Conservation (phyloP, 2,888 invertebrate species). For the Embidobia sp. region DNA sequence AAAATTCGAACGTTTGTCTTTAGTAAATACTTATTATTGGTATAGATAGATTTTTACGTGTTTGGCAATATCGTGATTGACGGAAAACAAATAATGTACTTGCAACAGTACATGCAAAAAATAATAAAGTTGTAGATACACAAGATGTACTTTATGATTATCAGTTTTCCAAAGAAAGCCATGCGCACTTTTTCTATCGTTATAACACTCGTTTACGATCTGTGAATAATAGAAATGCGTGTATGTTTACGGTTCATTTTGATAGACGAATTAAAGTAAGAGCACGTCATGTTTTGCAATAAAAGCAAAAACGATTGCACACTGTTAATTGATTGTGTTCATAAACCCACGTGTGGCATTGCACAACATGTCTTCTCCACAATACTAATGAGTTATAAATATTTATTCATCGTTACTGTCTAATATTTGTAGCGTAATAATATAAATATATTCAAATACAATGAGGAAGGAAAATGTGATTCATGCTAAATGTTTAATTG, state of each 20-base stretch:
- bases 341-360: slow-evolving; percentile 41
- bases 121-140: slow-evolving; percentile 3
- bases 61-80: no score
- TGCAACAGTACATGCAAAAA: neutral
- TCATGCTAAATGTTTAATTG: no score
- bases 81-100: neutral
- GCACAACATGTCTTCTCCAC: slow-evolving; percentile 19
- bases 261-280: slow-evolving; percentile 41
- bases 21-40: no score
- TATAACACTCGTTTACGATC: slow-evolving; percentile 14
- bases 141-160: neutral
- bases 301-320: slow-evolving; percentile 35
- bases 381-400: slow-evolving; percentile 26
- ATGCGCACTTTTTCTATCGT: slow-evolving; percentile 23
- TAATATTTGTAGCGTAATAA: slow-evolving; percentile 19
- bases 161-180: slow-evolving; percentile 25
- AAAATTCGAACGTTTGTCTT: no score
- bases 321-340: slow-evolving; percentile 47
- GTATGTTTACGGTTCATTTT: slow-evolving; percentile 28
- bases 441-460: no score
- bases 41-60: no score
- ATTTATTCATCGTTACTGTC: slow-evolving; percentile 17
- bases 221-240: slow-evolving; percentile 34
- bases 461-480: no score
- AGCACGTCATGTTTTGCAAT: slow-evolving; percentile 23